Evolutionary conservation across 1,140 invertebrate genomes (phyloP).

Genomic region (Chironomus tepperi): DNA sequence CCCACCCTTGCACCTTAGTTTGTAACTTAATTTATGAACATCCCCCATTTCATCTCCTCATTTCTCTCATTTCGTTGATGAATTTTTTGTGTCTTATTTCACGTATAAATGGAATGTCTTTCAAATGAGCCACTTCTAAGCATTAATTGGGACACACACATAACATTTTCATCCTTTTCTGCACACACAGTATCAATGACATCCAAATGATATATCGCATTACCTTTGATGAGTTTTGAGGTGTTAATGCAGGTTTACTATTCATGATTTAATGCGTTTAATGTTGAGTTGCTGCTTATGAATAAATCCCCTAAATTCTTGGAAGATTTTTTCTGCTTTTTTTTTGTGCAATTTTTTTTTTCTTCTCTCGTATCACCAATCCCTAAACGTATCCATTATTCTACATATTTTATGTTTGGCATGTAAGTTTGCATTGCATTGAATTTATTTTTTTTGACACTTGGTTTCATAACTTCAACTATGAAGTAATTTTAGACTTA

Average conservation of each 20-base stretch:
- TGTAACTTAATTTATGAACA: too few species aligned
- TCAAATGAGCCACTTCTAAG: too few species aligned
- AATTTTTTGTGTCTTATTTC: too few species aligned
- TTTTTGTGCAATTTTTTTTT: background rate
- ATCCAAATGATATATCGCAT: background rate
- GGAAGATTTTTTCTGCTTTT: background rate
- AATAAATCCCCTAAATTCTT: background rate
- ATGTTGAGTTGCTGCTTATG: background rate
- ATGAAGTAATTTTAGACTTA: background rate
- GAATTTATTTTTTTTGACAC: background rate
- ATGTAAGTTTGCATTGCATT: background rate
- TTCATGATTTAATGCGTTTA: background rate
- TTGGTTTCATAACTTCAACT: background rate
- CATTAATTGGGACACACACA: too few species aligned
- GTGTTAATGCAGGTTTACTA: constrained; percentile 15
- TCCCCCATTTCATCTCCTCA: too few species aligned
- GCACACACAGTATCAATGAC: too few species aligned
- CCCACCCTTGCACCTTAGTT: too few species aligned
- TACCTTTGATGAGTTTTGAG: constrained; percentile 15
- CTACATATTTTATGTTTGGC: background rate
- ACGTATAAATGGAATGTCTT: too few species aligned
- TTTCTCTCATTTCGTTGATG: too few species aligned
- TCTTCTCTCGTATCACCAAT: constrained; percentile 21
- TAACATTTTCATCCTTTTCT: too few species aligned
- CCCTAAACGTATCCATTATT: constrained; percentile 10